phyloP scores from a whole-genome alignment of 2,113 vertebrate genomes.

The Barbus barbus region DNA sequence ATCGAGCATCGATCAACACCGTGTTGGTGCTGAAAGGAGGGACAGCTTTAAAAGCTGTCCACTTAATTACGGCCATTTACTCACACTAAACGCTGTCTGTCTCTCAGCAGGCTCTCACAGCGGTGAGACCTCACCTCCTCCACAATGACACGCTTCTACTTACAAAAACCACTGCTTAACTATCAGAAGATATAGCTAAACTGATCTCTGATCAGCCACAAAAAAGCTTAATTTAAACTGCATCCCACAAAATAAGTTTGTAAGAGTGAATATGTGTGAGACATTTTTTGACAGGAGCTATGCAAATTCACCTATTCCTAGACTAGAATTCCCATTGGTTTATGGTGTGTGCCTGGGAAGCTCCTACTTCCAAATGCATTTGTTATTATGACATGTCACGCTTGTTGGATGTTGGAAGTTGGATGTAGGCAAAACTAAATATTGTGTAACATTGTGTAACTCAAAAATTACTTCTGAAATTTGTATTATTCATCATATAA shows the following conservation, averaged over 20 bases:
- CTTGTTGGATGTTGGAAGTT: neutral
- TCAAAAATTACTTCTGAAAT: no score
- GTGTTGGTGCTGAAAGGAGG: conserved; percentile 21
- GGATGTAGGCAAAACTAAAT: neutral
- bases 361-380: neutral
- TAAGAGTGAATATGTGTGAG: neutral
- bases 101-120: conserved; percentile 41
- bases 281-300: neutral
- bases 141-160: neutral
- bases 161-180: neutral
- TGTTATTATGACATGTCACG: neutral
- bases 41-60: conserved; percentile 45
- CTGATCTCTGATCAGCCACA: neutral
- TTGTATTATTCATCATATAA: no score
- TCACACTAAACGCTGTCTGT: conserved; percentile 18
- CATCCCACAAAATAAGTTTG: neutral
- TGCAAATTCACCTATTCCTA: neutral
- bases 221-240: neutral
- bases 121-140: neutral
- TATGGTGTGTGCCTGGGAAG: neutral
- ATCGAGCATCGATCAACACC: conserved; percentile 57
- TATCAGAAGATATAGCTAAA: neutral
- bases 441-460: neutral
- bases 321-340: neutral
- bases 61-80: conserved; percentile 56